Percentiles rank a stretch among this genome's conserved stretches.
Evolutionary conservation across 2,888 invertebrate species (phyloP).

Genomic region (Resseliella maxima): DNA sequence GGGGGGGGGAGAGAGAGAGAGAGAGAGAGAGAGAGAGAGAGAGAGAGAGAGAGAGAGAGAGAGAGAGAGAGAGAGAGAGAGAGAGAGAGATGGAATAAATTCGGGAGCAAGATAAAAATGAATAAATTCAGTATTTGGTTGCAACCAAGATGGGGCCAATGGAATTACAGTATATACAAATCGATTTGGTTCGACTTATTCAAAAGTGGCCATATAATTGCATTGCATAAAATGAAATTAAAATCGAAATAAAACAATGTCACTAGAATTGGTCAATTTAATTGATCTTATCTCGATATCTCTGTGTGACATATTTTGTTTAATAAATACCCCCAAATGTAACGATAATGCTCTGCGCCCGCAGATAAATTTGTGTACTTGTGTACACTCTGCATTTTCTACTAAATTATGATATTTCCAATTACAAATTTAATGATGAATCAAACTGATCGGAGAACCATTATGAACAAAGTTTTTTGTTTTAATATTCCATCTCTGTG

Average conservation of each 20-base stretch:
- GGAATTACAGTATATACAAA: neutral
- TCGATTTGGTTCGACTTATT: neutral
- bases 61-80: too few species aligned
- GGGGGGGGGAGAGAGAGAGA: too few species aligned
- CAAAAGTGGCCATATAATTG: neutral
- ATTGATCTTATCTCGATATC: neutral
- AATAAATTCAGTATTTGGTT: neutral
- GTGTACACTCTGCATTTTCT: too few species aligned
- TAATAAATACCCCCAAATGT: neutral
- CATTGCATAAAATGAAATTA: neutral
- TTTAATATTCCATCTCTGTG: neutral
- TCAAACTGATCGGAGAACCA: neutral
- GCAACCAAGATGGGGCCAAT: neutral
- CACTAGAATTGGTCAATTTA: neutral
- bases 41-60: too few species aligned
- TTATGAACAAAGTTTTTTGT: neutral
- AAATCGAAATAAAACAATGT: slow-evolving; percentile 19
- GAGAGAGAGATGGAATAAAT: too few species aligned
- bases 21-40: too few species aligned
- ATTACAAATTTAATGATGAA: slow-evolving; percentile 34
- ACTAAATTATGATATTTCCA: slow-evolving; percentile 32
- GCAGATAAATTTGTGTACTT: too few species aligned
- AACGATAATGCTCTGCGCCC: neutral
- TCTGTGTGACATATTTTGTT: neutral
- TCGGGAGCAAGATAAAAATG: too few species aligned